Evolutionary conservation across 2,888 invertebrate species (phyloP), one percentile per base, ranked within the genome.

Genomic region (Gryllus longicercus): DNA sequence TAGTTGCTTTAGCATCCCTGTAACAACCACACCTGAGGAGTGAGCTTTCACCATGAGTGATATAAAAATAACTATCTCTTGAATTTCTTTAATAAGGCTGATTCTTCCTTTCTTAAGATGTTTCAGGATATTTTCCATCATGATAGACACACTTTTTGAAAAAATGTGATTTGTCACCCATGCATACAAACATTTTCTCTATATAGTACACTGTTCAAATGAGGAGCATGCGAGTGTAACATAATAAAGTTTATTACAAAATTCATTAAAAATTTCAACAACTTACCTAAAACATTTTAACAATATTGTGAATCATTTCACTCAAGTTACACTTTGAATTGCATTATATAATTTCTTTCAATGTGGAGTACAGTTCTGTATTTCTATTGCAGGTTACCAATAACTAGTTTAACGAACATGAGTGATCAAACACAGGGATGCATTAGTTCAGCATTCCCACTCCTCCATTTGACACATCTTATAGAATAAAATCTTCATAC

Each of bases 1-100:
- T 63, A 63, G 63, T 63, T 63, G 63, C 63, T 63, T 63, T 63
- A 63, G 63, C 63, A 63, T 63, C 63, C 63, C 63, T 63, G 63
- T 63, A 63, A 63, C 63, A 63, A 63, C 63, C 63, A 63, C 63
- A 63, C 63, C 63, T 63, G 63, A 18, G 5, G 63, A 63, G 63
- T 63, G 63, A 63, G 63, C 63, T 63, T 63, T 63, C 63, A 63
- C 63, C 63, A 63, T 63, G 63, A 63, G 63, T 63, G 63, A 63
- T 63, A 63, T 63, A 63, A 63, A 63, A 63, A 63, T 63, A 63
- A 63, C 63, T 63, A 63, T 63, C 63, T 63, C 63, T 63, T 63
- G 16, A 63, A 18, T 63, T 63, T 63, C 63, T 63, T 14, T 18
- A 14, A 63, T 63, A 63, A 63, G 63, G 63, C 63, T 63, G 16